Conservation (phyloP, 2,113 vertebrate genomes). For the Grus americana region DNA sequence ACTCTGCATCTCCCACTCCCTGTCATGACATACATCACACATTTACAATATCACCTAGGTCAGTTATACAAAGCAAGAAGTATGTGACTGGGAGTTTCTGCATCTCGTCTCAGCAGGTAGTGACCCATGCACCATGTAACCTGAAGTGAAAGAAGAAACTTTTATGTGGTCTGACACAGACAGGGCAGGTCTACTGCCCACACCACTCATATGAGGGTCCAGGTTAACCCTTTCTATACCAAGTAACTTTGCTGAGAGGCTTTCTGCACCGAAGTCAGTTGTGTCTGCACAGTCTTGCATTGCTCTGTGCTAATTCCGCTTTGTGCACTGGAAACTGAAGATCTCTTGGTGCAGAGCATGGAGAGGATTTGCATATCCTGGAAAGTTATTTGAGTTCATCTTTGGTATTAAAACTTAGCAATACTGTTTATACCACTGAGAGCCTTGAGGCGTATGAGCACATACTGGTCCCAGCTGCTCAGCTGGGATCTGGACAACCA, state of each 20-base stretch:
- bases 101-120: background rate
- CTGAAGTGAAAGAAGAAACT: background rate
- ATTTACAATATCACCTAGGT: background rate
- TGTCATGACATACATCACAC: background rate
- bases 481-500: background rate
- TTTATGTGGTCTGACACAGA: background rate
- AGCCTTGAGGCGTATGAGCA: background rate
- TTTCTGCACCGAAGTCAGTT: background rate
- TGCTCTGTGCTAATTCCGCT: background rate
- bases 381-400: background rate
- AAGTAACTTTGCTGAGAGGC: background rate
- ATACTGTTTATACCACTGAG: background rate
- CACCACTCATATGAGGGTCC: background rate
- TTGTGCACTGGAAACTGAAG: background rate
- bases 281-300: background rate
- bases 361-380: background rate
- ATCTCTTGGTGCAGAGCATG: background rate
- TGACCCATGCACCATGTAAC: background rate
- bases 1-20: background rate
- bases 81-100: rapidly evolving
- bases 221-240: background rate
- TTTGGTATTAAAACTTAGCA: background rate
- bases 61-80: background rate
- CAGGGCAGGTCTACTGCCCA: background rate
- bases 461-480: background rate